Conservation (phyloP, 1,140 invertebrate species). For the Paramacrobiotus metropolitanus region DNA sequence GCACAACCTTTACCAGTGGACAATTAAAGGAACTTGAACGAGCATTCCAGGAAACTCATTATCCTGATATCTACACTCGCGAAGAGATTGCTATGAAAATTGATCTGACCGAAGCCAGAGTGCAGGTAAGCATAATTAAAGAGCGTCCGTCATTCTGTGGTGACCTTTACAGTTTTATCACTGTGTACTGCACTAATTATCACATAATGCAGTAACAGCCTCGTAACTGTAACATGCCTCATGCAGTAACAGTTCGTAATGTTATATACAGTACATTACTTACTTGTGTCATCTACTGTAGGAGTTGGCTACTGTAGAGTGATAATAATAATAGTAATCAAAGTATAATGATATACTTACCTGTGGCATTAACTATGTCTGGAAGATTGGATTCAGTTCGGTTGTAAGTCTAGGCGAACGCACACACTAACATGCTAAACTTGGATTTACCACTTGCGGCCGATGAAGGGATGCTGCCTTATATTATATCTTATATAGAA, state of each 20-base stretch:
- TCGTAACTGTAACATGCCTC: neutral
- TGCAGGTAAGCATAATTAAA: slow-evolving; percentile 50
- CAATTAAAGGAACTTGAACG: slow-evolving; percentile 87
- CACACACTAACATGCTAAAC: no score
- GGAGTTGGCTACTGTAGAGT: no score
- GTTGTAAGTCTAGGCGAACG: no score
- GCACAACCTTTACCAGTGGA: slow-evolving; percentile 84
- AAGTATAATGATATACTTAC: no score
- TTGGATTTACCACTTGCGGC: no score
- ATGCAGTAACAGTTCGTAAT: neutral
- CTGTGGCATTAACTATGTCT: no score
- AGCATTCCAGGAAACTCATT: slow-evolving; percentile 84
- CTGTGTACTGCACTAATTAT: neutral
- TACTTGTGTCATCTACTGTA: neutral
- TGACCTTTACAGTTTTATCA: neutral
- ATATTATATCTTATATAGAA: no score
- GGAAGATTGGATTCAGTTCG: no score
- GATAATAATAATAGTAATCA: no score
- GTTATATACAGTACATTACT: neutral
- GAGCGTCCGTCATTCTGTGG: neutral
- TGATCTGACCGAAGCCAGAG: slow-evolving; percentile 86
- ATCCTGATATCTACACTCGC: slow-evolving; percentile 94
- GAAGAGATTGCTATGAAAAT: slow-evolving; percentile 97
- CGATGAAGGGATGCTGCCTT: no score
- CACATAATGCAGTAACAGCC: neutral